A percentile compares a stretch with the other conserved stretches of the same genome.
These are phyloP conservation scores for Spisula solida DNA, from an alignment of 2,888 invertebrate species.

Conservation along the genomic window DNA sequence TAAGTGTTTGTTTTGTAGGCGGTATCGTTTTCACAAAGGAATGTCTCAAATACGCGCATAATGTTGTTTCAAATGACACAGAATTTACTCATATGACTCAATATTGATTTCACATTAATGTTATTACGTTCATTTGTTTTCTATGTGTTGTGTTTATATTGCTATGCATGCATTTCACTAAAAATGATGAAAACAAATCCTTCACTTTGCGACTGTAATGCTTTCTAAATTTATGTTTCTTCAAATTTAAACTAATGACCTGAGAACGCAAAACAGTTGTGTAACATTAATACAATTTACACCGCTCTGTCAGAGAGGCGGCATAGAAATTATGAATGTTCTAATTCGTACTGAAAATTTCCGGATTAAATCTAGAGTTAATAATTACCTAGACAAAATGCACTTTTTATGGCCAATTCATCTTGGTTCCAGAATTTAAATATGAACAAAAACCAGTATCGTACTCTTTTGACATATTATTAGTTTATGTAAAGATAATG, in stretches of 20 bases:
- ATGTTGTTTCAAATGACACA: background rate
- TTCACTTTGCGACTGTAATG: background rate
- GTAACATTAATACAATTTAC: background rate
- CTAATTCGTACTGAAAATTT: background rate
- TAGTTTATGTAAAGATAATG: background rate
- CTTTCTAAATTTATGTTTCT: background rate
- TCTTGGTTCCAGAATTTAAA: background rate
- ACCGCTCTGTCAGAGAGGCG: background rate
- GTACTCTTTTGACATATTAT: background rate
- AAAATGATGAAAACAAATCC: background rate
- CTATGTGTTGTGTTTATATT: background rate
- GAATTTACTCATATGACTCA: background rate
- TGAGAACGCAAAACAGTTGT: slow-evolving; percentile 5
- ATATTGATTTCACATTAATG: background rate
- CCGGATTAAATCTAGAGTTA: background rate
- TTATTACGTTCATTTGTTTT: background rate
- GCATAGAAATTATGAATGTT: background rate
- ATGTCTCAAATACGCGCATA: slow-evolving; percentile 1
- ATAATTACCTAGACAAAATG: background rate
- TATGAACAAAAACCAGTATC: background rate
- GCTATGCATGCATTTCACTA: background rate
- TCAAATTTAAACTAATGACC: background rate
- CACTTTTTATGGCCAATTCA: background rate
- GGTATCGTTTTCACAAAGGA: background rate
- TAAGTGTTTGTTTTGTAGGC: background rate